Base-by-base conservation (phyloP, 2,797 vertebrate species). In the Sebastes glaucus region DNA sequence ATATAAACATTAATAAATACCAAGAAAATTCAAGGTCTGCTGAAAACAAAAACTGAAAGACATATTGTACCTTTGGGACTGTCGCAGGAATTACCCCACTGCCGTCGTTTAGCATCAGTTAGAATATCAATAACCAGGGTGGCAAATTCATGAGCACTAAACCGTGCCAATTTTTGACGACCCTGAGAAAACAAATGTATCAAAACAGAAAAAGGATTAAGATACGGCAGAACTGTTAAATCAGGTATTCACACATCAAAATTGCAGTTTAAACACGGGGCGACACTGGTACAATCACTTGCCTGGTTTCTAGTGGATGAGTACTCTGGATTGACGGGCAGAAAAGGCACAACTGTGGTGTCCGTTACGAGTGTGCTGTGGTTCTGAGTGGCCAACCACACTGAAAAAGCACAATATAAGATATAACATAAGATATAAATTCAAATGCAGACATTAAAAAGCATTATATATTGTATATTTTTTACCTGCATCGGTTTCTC, bases 251-350 rank as follows among this genome's bases (percentile, higher is more conserved):
- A 27, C 20, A 77, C 2, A 71, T 2, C 8, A 23, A 23, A 30
- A 35, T 2, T 25, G 1, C 30, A 11, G 7, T 23, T 55, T 6
- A 5, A 62, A 57, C 8, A 13, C 3, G 5, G 4, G 28, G 42
- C 6, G 13, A 53, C 3, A 56, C 0, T 11, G 20, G 11, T 38
- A 52, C 6, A 11, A 16, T 30, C 16, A 74, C 93, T 89, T 93
- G 95, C 99, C 97, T 99, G 98, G 94, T 99, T 99, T 85, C 99
- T 96, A 62, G 99, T 99, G 1, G 98, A 99, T 0, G 99, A 99
- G 87, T 99, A 99, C 68, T 99, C 99, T 0, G 99, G 99, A 89
- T 99, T 99, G 88, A 99, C 98, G 0, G 99, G 99, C 82, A 99
- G 97, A 86, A 99, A 99, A 80, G 99, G 99, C 76, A 99, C 97